A percentile compares a stretch with the other conserved stretches of the same genome.
Evolutionary conservation across 2,888 invertebrate genomes (phyloP).

Genomic region (Coelinius sp.): DNA sequence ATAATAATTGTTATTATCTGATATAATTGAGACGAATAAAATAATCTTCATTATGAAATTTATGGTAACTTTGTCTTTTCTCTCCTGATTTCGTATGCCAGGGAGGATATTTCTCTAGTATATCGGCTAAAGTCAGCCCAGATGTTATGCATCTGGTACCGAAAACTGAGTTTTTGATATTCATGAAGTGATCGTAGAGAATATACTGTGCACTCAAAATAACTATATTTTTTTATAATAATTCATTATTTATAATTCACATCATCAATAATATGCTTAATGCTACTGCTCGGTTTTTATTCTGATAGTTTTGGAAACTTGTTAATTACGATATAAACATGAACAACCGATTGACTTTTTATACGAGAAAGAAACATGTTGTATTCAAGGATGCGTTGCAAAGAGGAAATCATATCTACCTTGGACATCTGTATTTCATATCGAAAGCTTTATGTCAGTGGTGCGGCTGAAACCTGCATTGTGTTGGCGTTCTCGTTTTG

Average conservation of each 20-base stretch:
- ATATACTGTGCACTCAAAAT: slow-evolving; percentile 54
- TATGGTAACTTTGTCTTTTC: too few relatives aligned
- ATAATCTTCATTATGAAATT: too few relatives aligned
- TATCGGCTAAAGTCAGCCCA: slow-evolving; percentile 17
- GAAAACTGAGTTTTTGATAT: slow-evolving; percentile 50
- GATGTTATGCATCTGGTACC: slow-evolving; percentile 39
- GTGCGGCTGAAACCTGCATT: slow-evolving; percentile 41
- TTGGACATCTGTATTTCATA: slow-evolving; percentile 52
- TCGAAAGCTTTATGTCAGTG: slow-evolving; percentile 29
- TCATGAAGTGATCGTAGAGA: slow-evolving; percentile 56
- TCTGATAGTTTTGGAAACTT: too few relatives aligned
- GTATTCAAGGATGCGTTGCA: slow-evolving; percentile 20
- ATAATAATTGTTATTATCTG: too few relatives aligned
- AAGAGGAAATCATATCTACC: slow-evolving; percentile 46
- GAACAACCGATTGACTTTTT: neutral
- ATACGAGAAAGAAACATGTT: neutral
- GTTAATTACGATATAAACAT: too few relatives aligned
- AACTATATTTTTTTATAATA: slow-evolving; percentile 42
- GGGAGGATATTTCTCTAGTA: neutral
- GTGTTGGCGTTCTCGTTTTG: slow-evolving; percentile 39
- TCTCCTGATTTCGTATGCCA: too few relatives aligned
- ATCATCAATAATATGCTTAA: too few relatives aligned
- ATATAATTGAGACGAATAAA: too few relatives aligned
- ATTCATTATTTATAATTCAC: too few relatives aligned
- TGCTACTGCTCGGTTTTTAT: too few relatives aligned